These are phyloP conservation scores for Eriocheir sinensis DNA, from an alignment of 1,140 invertebrate species.

Conservation along the genomic window DNA sequence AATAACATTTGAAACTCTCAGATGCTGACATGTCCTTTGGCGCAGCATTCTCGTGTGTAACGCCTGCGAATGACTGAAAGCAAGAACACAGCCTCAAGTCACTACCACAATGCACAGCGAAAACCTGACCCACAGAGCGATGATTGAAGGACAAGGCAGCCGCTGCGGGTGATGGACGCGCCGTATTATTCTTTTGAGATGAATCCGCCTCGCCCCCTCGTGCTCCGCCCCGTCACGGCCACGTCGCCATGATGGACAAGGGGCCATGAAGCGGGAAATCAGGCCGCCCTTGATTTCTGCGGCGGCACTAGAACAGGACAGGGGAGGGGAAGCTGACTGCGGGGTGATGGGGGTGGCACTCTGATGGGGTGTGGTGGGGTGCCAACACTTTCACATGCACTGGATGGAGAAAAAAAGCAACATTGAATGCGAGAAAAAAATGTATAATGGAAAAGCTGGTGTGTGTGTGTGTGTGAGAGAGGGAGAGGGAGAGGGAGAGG, in stretches of 20 bases:
- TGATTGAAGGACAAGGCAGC: background rate
- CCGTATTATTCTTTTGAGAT: background rate
- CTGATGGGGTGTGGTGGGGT: background rate
- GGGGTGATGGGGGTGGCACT: background rate
- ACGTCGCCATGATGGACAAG: background rate
- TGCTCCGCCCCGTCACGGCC: background rate
- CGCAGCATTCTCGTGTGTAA: too few species aligned
- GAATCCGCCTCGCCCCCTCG: background rate
- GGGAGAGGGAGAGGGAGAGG: background rate
- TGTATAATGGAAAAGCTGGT: background rate
- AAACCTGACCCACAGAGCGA: too few species aligned
- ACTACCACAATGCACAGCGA: too few species aligned
- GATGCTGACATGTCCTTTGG: too few species aligned
- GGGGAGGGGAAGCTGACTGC: background rate
- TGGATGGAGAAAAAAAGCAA: background rate
- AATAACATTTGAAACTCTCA: too few species aligned
- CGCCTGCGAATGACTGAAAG: too few species aligned
- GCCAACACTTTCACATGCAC: too few species aligned
- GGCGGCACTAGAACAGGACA: background rate
- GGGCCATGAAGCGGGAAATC: background rate
- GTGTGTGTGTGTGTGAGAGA: slow-evolving; percentile 17
- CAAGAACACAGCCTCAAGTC: too few species aligned
- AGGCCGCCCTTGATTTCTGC: background rate
- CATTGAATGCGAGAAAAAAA: background rate
- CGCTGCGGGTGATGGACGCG: background rate